Base-by-base conservation (phyloP, 2,797 vertebrate species). In the Melanotaenia parkinsoni region DNA sequence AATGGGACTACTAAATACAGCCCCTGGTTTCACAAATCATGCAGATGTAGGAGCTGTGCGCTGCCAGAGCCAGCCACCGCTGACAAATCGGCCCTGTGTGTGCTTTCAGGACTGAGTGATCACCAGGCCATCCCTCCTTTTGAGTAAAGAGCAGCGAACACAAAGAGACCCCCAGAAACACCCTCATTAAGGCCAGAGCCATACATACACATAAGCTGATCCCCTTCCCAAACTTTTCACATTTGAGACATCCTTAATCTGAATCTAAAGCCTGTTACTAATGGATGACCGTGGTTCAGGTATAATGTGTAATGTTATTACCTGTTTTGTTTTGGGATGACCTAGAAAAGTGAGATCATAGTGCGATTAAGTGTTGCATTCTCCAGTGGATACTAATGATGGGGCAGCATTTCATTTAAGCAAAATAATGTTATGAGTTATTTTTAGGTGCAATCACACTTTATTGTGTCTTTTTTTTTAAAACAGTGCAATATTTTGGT, bases 111-210 rank as follows among this genome's bases (percentile, higher is more conserved):
- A 65, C 90, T 93, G 93, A 94, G 87, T 91, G 92, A 94, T 94
- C 87, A 93, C 89, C 88, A 1, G 87, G 83, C 89, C 82, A 76
- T 89, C 85, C 77, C 88, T 92, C 80, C 86, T 88, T 84, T 85
- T 90, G 89, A 92, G 90, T 92, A 91, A 94, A 93, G 92, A 94
- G 89, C 88, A 87, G 89, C 92, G 90, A 92, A 91, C 88, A 93
- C 91, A 93, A 92, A 93, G 90, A 90, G 90, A 84, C 78, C 88
- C 87, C 82, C 77, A 86, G 89, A 91, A 93, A 92, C 83, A 85
- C 87, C 88, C 84, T 93, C 91, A 94, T 94, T 93, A 94, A 91
- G 90, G 88, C 87, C 88, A 91, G 60, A 88, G 85, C 84, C 87
- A 87, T 83, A 86, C 88, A 90, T 86, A 85, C 86, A 80, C 87